Conservation (phyloP, 2,888 invertebrate genomes). For the Pachymerium ferrugineum region DNA sequence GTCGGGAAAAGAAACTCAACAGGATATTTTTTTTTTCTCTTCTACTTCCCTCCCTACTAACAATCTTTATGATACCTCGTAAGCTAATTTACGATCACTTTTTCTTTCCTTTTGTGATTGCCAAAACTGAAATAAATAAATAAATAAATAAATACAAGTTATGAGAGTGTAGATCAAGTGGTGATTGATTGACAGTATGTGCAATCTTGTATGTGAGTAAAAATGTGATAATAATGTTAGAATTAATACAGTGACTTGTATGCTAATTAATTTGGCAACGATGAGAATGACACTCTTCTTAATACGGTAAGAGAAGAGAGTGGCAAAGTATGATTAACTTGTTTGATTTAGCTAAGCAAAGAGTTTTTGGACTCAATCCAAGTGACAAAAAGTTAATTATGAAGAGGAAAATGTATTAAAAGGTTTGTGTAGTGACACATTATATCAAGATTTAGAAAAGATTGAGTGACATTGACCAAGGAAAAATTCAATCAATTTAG, state of each 20-base stretch:
- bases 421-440: not conserved
- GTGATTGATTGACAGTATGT: not conserved
- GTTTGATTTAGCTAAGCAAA: slow-evolving; percentile 27
- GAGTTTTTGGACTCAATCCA: slow-evolving; percentile 16
- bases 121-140: not conserved
- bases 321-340: slow-evolving; percentile 9
- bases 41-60: not conserved
- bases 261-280: not conserved
- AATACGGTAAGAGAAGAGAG: not conserved
- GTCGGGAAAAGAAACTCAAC: slow-evolving; percentile 23
- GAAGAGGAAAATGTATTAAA: not conserved
- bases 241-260: slow-evolving; percentile 9
- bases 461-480: too few species aligned
- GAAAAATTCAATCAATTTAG: too few species aligned
- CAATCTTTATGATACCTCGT: slow-evolving; percentile 4
- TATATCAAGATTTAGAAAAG: not conserved
- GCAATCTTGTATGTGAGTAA: slow-evolving; percentile 11
- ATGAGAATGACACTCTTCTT: not conserved
- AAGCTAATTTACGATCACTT: slow-evolving; percentile 23
- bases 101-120: not conserved
- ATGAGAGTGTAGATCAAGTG: slow-evolving; percentile 2
- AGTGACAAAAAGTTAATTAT: slow-evolving; percentile 20
- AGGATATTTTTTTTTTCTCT: not conserved
- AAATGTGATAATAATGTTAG: slow-evolving; percentile 16
- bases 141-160: slow-evolving; percentile 12